Conservation (phyloP, 2,113 vertebrate genomes). For the Elgaria multicarinata region DNA sequence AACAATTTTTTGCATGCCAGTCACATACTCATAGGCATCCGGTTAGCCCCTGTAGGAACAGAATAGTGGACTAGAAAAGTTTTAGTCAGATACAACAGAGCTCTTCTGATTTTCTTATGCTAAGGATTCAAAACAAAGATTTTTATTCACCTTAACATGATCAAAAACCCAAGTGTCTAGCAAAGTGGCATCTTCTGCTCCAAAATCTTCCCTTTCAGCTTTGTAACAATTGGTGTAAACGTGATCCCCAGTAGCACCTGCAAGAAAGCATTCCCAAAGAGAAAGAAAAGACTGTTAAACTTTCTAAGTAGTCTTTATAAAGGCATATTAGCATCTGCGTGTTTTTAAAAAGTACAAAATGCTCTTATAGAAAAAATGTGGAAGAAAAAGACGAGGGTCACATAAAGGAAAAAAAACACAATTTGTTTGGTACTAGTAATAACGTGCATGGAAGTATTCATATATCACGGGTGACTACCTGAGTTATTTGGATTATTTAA, state of each 20-base stretch:
- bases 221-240: constrained; percentile 87
- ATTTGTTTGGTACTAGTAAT: background rate
- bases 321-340: background rate
- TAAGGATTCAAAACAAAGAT: background rate
- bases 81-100: too few relatives aligned
- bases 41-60: too few relatives aligned
- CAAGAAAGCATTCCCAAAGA: constrained; percentile 13
- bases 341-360: background rate
- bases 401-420: background rate
- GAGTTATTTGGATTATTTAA: background rate
- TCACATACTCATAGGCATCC: background rate
- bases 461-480: background rate
- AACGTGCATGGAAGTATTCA: background rate
- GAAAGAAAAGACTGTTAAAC: background rate
- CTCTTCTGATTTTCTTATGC: too few relatives aligned
- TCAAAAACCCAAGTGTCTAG: constrained; percentile 95
- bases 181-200: constrained; percentile 87
- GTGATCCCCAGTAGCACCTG: constrained; percentile 91
- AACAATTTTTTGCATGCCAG: background rate
- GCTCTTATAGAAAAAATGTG: background rate
- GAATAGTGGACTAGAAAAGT: too few relatives aligned
- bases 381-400: background rate
- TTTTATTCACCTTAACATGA: constrained; percentile 86
- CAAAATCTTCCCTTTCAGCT: constrained; percentile 90
- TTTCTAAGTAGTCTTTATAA: background rate